These are phyloP conservation scores for Eriocheir sinensis DNA, from an alignment of 1,140 invertebrate genomes.

Conservation along the genomic window DNA sequence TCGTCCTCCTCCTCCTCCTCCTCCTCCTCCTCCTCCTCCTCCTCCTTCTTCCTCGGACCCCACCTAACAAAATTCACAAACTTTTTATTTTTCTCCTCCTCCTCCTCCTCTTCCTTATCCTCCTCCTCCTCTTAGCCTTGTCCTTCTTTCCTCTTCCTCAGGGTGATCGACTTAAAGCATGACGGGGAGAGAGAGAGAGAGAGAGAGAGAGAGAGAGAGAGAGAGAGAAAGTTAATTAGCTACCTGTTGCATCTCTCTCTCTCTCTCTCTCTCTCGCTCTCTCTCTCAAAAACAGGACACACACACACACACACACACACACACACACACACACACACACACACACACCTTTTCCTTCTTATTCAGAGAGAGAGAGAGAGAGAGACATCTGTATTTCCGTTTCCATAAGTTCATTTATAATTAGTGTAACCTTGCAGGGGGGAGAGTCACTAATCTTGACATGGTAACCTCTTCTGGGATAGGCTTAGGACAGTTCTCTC, in stretches of 20 bases:
- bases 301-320: slow-evolving; percentile 39
- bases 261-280: slow-evolving; percentile 38
- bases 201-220: not conserved
- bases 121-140: not conserved
- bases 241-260: not conserved
- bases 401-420: too few species aligned
- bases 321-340: slow-evolving; percentile 30
- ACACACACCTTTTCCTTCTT: not conserved
- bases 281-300: not conserved
- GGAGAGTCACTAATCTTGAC: too few species aligned
- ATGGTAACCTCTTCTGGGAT: too few species aligned
- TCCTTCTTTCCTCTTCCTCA: not conserved
- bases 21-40: not conserved
- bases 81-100: not conserved
- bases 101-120: not conserved
- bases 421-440: too few species aligned
- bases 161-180: not conserved
- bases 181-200: not conserved
- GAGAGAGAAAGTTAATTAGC: too few species aligned
- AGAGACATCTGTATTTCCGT: too few species aligned
- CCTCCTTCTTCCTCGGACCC: too few species aligned
- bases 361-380: too few species aligned
- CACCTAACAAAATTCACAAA: too few species aligned
- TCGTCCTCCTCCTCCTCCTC: too few species aligned
- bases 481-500: too few species aligned